phyloP scores from a whole-genome alignment of 2,888 invertebrate species.

The Caenorhabditis sulstoni region DNA sequence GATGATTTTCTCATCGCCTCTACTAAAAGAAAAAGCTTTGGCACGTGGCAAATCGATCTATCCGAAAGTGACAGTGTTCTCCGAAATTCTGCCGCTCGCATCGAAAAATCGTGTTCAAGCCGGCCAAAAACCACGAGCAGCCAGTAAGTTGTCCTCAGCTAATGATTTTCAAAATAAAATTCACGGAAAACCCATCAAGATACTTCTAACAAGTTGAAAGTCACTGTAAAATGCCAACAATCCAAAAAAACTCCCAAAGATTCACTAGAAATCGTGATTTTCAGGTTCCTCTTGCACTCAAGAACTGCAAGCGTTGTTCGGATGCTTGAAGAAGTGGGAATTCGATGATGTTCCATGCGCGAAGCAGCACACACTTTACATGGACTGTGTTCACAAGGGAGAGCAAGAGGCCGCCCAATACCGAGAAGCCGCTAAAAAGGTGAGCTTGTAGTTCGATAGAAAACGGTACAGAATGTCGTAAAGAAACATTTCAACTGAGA shows the following conservation, averaged over 20 bases:
- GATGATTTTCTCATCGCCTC: slow-evolving; percentile 62
- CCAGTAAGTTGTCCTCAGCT: slow-evolving; percentile 65
- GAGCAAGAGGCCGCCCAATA: slow-evolving; percentile 69
- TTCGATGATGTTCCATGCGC: slow-evolving; percentile 77
- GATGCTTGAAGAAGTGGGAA: slow-evolving; percentile 80
- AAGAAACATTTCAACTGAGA: slow-evolving; percentile 2
- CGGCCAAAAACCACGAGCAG: slow-evolving; percentile 62
- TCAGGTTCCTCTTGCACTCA: slow-evolving; percentile 77
- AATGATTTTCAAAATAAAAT: background rate
- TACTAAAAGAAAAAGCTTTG: slow-evolving; percentile 64
- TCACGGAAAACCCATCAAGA: too few species aligned
- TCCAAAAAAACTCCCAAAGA: background rate
- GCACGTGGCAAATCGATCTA: slow-evolving; percentile 65
- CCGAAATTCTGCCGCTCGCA: slow-evolving; percentile 74
- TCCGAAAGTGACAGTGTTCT: slow-evolving; percentile 69
- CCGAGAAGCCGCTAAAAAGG: slow-evolving; percentile 73
- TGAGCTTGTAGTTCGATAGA: too few species aligned
- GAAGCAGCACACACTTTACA: slow-evolving; percentile 73
- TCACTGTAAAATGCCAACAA: too few species aligned
- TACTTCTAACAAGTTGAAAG: too few species aligned
- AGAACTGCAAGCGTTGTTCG: slow-evolving; percentile 78
- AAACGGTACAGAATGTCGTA: too few species aligned
- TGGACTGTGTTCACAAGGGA: slow-evolving; percentile 73
- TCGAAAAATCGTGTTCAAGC: slow-evolving; percentile 72
- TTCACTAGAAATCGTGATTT: slow-evolving; percentile 28